Evolutionary conservation across 2,888 invertebrate species (phyloP), one percentile per base, ranked within the genome.

Genomic region (Nipponacmea schrenckii): DNA sequence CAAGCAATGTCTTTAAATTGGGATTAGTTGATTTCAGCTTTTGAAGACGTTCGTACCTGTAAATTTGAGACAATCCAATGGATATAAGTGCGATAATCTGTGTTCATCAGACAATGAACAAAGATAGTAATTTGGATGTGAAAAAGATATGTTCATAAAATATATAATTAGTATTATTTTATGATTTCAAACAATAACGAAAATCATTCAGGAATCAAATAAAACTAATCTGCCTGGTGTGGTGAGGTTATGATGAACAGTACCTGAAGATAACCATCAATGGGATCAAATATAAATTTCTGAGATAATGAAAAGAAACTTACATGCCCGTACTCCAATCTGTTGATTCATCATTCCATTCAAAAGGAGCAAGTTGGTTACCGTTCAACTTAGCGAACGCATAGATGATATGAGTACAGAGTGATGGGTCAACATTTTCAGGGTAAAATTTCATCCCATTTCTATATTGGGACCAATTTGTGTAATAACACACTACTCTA

Each of bases 311-410:
- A 39, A 2, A 5, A 31, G 2, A 39, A 64, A 78, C 82, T 79
- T 78, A 84, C 83, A 83, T 82, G 39, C 84, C 84, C 39, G 75
- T 76, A 72, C 75, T 79, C 82, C 81, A 83, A 48, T 77, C 74
- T 10, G 80, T 81, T 14, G 79, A 79, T 87, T 96, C 96, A 84
- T 97, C 97, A 86, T 97, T 97, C 82, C 95, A 93, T 89, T 97
- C 97, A 87, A 96, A 97, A 26, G 96, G 95, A 77, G 95, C 94
- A 71, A 97, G 91, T 84, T 95, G 95, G 77, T 96, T 96, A 85
- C 97, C 96, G 90, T 97, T 97, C 90, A 98, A 91, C 96, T 96
- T 97, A 0, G 97, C 98, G 90, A 98, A 98, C 17, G 98, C 95
- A 90, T 96, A 98, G 84, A 98, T 95, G 82, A 98, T 91, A 90